Conservation (phyloP, 2,797 vertebrate species). For the Sebastes alutus region DNA sequence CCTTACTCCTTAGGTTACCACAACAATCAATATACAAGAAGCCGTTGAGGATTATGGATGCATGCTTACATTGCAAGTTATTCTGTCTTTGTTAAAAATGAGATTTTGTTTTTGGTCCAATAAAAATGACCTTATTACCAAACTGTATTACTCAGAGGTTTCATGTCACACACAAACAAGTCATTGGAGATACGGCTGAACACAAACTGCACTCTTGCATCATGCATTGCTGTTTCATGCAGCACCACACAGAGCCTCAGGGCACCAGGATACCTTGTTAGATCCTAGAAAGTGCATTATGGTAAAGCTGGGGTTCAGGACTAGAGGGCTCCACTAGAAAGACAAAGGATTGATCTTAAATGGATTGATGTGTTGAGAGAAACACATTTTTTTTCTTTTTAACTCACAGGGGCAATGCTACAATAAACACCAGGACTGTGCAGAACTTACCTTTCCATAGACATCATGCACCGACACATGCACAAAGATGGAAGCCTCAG, state of each 20-base stretch:
- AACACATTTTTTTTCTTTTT: conserved; percentile 23
- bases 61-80: conserved; percentile 19
- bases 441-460: conserved; percentile 90
- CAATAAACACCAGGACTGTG: not conserved
- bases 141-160: conserved; percentile 7
- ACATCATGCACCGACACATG: conserved; percentile 97
- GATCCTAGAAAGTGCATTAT: conserved; percentile 99
- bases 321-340: conserved; percentile 98
- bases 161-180: conserved; percentile 41
- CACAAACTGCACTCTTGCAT: conserved; percentile 49
- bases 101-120: not conserved
- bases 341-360: conserved; percentile 78
- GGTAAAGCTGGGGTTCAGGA: conserved; percentile 99
- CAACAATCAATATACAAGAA: conserved; percentile 20
- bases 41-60: conserved; percentile 15
- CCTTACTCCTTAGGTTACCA: conserved; percentile 36
- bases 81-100: conserved; percentile 11
- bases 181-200: conserved; percentile 17
- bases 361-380: conserved; percentile 27
- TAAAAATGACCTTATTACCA: conserved; percentile 12
- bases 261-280: conserved; percentile 90
- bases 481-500: conserved; percentile 97
- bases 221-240: conserved; percentile 81
- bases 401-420: not conserved
- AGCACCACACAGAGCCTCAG: conserved; percentile 76